phyloP scores from a whole-genome alignment of 64 coral and sea anemone genomes.

The Porites australiensis region DNA sequence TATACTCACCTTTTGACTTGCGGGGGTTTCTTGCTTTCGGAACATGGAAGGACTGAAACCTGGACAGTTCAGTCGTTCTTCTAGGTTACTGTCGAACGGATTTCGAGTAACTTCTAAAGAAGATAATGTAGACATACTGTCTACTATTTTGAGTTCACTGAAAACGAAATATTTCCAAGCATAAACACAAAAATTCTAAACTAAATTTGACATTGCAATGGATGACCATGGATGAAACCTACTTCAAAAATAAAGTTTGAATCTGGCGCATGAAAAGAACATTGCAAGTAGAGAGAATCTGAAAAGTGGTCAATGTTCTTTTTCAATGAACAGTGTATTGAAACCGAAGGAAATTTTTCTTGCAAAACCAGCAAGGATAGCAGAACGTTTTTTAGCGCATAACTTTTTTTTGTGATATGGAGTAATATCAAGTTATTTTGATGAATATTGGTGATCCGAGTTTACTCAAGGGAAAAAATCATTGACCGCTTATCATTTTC shows the following conservation, averaged over 20 bases:
- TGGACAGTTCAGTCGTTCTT: slow-evolving; percentile 85
- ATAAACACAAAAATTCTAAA: slow-evolving; percentile 3
- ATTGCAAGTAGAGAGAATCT: neutral
- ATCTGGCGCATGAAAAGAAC: slow-evolving; percentile 56
- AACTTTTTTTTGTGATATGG: neutral
- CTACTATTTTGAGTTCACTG: slow-evolving; percentile 53
- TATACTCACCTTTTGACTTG: slow-evolving; percentile 77
- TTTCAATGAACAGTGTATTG: slow-evolving; percentile 23
- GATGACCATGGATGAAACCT: neutral
- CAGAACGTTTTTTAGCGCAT: too few species aligned
- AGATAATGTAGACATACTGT: slow-evolving; percentile 77
- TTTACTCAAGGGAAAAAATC: neutral
- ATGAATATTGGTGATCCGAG: neutral
- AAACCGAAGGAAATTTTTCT: slow-evolving; percentile 3
- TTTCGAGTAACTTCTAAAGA: slow-evolving; percentile 89
- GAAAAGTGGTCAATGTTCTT: neutral
- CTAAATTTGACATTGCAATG: neutral
- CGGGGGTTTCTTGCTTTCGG: slow-evolving; percentile 79
- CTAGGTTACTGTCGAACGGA: slow-evolving; percentile 85
- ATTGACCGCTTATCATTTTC: neutral
- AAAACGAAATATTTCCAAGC: neutral
- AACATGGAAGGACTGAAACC: slow-evolving; percentile 99
- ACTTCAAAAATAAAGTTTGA: slow-evolving; percentile 36
- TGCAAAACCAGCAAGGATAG: neutral
- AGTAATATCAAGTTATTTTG: neutral